Base-by-base conservation (phyloP, 2,797 vertebrate species). In the Acomys russatus region DNA sequence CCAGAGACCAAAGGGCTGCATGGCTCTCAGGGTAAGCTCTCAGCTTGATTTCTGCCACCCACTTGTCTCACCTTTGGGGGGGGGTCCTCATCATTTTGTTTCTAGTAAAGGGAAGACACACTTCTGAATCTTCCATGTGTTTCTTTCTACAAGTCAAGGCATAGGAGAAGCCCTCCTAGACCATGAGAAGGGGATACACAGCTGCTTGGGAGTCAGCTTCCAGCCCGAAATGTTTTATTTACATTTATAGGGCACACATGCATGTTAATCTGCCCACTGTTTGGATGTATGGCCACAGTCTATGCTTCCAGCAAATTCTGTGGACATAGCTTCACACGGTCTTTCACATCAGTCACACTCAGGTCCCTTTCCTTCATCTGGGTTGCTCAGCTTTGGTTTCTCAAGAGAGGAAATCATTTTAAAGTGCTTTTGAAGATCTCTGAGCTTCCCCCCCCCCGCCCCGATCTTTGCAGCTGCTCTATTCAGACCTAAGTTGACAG, bases 381-480 rank as follows among this genome's bases (percentile, higher is more conserved):
- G 3, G 4, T 77, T 73, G 38, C 64, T 92, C 88, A 51, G 49
- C 49, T 64, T 64, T 49, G 10, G 0, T 61, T 96, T 89, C 68
- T 95, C 74, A 77, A 92, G 92, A 94, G 33, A 22, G 2, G 23
- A 93, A 83, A 74, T 71, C 15, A 83, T 71, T 83, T 78, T 56
- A 64, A 73, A 93, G 73, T 35, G 4, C 78, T 73, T 78, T 2
- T 49, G 44, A 94, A 91, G 49, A 64, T 30, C 70, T 71, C 80
- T 63, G 33, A 12, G 8, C 14, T 63, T 64, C 51, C 15, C n/a
- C 12, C 38, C 14, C n/a, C n/a, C n/a, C n/a, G n/a, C n/a, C n/a
- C 33, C n/a, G 15, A 73, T 84, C 25, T 95, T 83, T 95, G 80
- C 49, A 64, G 15, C 90, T 95, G 17, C 44, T 33, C 12, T 33